phyloP scores from a whole-genome alignment of 2,888 invertebrate genomes.

The Cheilosia pagana region DNA sequence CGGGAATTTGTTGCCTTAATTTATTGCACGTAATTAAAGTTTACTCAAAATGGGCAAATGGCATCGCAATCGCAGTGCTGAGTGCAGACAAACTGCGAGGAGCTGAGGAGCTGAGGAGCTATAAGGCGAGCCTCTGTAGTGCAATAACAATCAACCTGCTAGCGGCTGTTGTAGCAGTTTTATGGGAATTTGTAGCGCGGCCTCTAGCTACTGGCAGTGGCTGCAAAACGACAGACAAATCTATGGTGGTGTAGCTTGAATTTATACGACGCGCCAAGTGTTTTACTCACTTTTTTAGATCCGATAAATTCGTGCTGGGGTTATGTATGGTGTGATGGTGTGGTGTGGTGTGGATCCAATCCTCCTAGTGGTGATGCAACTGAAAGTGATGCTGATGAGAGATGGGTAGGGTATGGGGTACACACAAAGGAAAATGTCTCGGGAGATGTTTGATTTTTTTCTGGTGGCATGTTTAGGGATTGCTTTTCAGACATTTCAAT shows the following conservation, averaged over 20 bases:
- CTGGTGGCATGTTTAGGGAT: too few species aligned
- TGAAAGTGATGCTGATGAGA: conserved; percentile 70
- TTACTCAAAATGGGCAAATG: conserved; percentile 75
- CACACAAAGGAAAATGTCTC: not conserved
- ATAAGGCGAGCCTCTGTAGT: conserved; percentile 36
- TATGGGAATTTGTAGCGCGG: conserved; percentile 69
- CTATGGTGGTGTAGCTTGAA: conserved; percentile 66
- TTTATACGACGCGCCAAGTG: conserved; percentile 75
- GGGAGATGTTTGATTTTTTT: not conserved
- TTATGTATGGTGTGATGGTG: conserved; percentile 53
- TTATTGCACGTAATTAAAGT: conserved; percentile 78
- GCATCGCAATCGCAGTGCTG: conserved; percentile 58
- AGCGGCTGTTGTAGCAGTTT: conserved; percentile 60
- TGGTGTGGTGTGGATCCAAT: conserved; percentile 54
- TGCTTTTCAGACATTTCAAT: too few species aligned
- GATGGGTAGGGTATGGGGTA: conserved; percentile 12
- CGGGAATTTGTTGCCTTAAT: conserved; percentile 77
- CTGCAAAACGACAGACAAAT: conserved; percentile 66
- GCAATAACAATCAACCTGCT: conserved; percentile 74
- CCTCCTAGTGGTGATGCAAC: conserved; percentile 59
- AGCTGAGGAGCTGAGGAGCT: not conserved
- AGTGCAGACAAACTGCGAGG: conserved; percentile 7
- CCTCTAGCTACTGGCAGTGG: conserved; percentile 37
- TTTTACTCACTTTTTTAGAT: conserved; percentile 73
- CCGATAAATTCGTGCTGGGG: conserved; percentile 70